These are phyloP conservation scores for Melikaiella ostensackeni DNA, from an alignment of 2,888 invertebrate genomes.

Conservation along the genomic window DNA sequence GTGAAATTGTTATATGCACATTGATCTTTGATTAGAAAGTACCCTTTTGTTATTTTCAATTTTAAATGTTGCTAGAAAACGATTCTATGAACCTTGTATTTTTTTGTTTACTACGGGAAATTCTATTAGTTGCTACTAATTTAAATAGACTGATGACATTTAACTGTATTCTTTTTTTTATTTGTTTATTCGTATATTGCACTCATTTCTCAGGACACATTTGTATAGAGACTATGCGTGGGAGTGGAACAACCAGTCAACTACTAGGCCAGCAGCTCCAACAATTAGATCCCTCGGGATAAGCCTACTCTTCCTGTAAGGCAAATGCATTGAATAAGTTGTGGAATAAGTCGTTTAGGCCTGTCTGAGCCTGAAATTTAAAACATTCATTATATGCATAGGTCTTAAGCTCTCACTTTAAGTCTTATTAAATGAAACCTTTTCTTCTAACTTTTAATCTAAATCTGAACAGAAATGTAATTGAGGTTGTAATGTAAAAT, in stretches of 20 bases:
- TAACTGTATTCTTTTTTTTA: not conserved
- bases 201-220: not conserved
- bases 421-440: not conserved
- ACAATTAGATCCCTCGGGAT: conserved; percentile 15
- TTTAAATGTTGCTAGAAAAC: conserved; percentile 26
- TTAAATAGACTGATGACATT: not conserved
- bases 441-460: not conserved
- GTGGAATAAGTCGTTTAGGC: conserved; percentile 1
- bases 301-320: conserved; percentile 7
- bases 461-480: not conserved
- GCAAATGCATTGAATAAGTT: conserved; percentile 1
- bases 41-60: not conserved
- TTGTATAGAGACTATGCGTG: conserved; percentile 14
- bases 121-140: not conserved
- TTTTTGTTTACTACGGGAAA: not conserved
- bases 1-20: conserved; percentile 1
- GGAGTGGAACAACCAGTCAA: conserved; percentile 25
- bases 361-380: conserved; percentile 17
- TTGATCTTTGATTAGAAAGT: conserved; percentile 27
- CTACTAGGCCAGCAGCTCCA: not conserved
- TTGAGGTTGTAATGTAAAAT: too few relatives aligned
- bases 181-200: not conserved
- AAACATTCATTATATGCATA: conserved; percentile 21
- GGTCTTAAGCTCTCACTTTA: not conserved
- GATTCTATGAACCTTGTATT: not conserved